Evolutionary conservation across 1,140 invertebrate genomes (phyloP), one percentile per base, ranked within the genome.

Genomic region (Drosophila pseudoananassae): DNA sequence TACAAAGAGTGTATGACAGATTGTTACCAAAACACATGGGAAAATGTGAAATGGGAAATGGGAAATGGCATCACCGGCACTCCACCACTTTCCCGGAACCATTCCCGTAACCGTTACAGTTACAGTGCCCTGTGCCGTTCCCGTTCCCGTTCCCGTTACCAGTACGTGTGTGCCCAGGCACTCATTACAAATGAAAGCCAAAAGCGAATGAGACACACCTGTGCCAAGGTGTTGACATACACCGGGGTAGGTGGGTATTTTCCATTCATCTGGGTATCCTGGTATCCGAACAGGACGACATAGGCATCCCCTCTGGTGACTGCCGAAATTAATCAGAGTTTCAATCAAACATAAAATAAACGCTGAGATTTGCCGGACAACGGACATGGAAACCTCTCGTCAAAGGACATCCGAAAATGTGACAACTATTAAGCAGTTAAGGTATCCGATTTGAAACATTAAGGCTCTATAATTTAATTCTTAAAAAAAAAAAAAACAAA

Each of bases 281-380:
- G 20, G 20, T 20, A 20, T 20, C 20, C 20, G 23, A 25, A 4
- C 0, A 25, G 23, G 23, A 25, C 29, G 17, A 20, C 17, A 20
- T 20, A 20, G 17, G 17, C 17, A 20, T 20, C 17, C 17, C 17
- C 17, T 50, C 23, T 49, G 29, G 25, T 68, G 69, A 20, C 69
- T 50, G 65, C 59, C 49, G 56, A 73, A 84, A 80, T 85, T 85
- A 84, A 84, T 84, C 80, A 84, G 76, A 84, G 81, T 73, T 85
- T 84, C 72, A 80, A 85, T 84, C 81, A 85, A 80, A 85, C 73
- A 72, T 73, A 73, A 80, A 80, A 84, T 81, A 85, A 85, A 74
- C 58, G 77, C 77, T 31, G 63, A 74, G 77, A 85, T 81, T 81
- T 77, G 66, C 70, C 20, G 20, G 20, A 64, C 57, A 14, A 23